phyloP scores from a whole-genome alignment of 2,888 invertebrate genomes.

The Anthophora plumipes region DNA sequence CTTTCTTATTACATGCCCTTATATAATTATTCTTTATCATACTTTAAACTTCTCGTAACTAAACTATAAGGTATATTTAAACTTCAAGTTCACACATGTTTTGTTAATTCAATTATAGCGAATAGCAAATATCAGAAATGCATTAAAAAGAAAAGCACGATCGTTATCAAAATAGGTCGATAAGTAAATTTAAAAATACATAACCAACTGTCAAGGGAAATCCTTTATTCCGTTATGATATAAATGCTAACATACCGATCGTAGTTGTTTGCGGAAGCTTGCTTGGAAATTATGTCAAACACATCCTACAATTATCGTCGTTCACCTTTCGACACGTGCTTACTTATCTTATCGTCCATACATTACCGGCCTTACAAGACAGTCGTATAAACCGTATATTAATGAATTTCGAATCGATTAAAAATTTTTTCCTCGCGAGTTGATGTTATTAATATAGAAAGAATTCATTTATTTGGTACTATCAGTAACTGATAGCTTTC shows the following conservation, averaged over 20 bases:
- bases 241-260: background rate
- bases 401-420: constrained; percentile 14
- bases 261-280: constrained; percentile 9
- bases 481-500: background rate
- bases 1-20: background rate
- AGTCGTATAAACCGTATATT: constrained; percentile 2
- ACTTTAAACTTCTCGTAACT: background rate
- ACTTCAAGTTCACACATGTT: background rate
- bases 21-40: background rate
- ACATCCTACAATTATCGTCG: background rate
- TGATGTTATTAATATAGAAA: background rate
- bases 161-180: background rate
- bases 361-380: background rate
- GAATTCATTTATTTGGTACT: background rate
- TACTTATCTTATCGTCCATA: background rate
- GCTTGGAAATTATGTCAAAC: background rate
- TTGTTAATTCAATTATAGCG: background rate
- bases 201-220: background rate
- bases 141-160: background rate
- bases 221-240: background rate
- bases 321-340: constrained; percentile 1
- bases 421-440: background rate
- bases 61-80: background rate
- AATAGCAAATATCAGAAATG: too few species aligned
- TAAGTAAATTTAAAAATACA: background rate